phyloP scores from a whole-genome alignment of 2,113 vertebrate species.

The Barnardius zonarius region DNA sequence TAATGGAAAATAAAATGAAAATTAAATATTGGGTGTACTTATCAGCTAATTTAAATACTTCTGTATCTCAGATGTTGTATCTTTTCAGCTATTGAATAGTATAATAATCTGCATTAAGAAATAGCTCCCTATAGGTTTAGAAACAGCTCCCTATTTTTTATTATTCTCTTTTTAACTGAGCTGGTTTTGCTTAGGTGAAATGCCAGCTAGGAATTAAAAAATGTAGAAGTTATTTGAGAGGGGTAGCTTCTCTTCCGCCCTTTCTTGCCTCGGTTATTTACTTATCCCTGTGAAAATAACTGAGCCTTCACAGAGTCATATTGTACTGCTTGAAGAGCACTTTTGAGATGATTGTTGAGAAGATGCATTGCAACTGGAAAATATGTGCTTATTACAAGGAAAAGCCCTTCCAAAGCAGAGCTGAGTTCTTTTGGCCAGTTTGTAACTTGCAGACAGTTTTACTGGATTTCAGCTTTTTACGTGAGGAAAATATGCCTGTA shows the following conservation, averaged over 20 bases:
- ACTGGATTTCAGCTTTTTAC: not conserved
- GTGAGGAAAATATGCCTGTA: not conserved
- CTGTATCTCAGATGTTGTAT: not conserved
- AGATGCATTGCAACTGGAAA: not conserved
- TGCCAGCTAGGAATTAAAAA: not conserved
- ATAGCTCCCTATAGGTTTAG: not conserved
- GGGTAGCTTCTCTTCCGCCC: not conserved
- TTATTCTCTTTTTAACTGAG: not conserved
- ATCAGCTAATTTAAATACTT: conserved; percentile 24
- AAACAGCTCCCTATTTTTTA: not conserved
- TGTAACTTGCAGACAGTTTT: not conserved
- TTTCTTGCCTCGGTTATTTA: not conserved
- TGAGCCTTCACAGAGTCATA: not conserved
- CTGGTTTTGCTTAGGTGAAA: not conserved
- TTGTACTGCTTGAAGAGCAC: not conserved
- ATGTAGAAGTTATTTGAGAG: not conserved
- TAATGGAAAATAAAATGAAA: conserved; percentile 36
- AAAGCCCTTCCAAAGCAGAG: not conserved
- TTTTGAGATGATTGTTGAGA: not conserved
- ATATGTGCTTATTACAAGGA: not conserved
- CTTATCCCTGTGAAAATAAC: not conserved
- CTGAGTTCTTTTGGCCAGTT: not conserved
- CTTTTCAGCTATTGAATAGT: not conserved
- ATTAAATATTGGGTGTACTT: conserved; percentile 9
- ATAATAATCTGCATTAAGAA: not conserved